Conservation (phyloP, 2,888 invertebrate species). For the Lycaena phlaeas region DNA sequence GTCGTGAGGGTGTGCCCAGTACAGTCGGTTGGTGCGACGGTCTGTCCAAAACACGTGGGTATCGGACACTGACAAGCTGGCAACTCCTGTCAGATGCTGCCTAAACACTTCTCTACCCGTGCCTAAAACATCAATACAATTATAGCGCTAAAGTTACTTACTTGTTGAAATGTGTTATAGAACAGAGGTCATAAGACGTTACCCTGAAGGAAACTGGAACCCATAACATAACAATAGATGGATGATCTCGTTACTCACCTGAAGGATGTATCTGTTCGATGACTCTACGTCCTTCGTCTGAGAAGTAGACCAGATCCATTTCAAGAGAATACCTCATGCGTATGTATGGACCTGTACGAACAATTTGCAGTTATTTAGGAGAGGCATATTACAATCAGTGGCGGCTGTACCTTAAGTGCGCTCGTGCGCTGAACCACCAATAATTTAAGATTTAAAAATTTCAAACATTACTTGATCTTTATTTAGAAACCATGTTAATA, state of each 20-base stretch:
- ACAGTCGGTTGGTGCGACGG: conserved; percentile 66
- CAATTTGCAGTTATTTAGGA: too few species aligned
- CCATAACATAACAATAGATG: too few species aligned
- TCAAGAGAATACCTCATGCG: conserved; percentile 68
- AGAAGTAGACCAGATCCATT: conserved; percentile 75
- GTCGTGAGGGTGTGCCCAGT: conserved; percentile 60
- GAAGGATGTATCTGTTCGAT: conserved; percentile 77
- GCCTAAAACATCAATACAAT: conserved; percentile 46
- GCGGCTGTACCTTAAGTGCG: too few species aligned
- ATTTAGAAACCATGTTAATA: too few species aligned
- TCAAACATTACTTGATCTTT: too few species aligned
- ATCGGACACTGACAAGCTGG: conserved; percentile 74
- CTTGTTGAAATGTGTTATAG: too few species aligned
- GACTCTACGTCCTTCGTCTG: conserved; percentile 76
- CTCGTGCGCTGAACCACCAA: too few species aligned
- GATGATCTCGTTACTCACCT: conserved; percentile 56
- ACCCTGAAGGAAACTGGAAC: too few species aligned
- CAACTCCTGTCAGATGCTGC: conserved; percentile 57
- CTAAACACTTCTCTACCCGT: conserved; percentile 54
- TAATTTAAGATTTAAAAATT: too few species aligned
- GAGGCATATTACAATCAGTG: too few species aligned
- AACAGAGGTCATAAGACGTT: too few species aligned
- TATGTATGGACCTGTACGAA: conserved; percentile 66
- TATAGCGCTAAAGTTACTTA: neutral
- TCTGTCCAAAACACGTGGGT: conserved; percentile 81